Evolutionary conservation across 1,140 invertebrate species (phyloP).

Genomic region (Hycleus phaleratus): DNA sequence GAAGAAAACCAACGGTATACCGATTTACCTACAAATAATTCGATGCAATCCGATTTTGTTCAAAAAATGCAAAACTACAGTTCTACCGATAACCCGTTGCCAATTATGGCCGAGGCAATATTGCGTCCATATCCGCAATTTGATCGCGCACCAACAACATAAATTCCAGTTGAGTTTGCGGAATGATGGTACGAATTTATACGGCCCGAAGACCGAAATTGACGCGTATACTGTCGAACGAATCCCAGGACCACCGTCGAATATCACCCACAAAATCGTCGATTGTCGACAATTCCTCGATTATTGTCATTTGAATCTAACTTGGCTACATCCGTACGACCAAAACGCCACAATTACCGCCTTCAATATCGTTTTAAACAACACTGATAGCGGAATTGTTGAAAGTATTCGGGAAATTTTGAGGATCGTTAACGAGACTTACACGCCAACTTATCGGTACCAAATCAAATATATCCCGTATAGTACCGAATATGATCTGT

Average conservation of each 20-base stretch:
- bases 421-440: slow-evolving; percentile 19
- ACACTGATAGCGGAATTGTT: slow-evolving; percentile 18
- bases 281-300: slow-evolving; percentile 22
- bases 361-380: slow-evolving; percentile 30
- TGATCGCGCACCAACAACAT: slow-evolving; percentile 24
- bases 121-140: slow-evolving; percentile 20
- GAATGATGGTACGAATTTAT: slow-evolving; percentile 21
- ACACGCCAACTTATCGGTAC: slow-evolving; percentile 23
- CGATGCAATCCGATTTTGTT: slow-evolving; percentile 23
- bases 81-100: slow-evolving; percentile 17
- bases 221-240: slow-evolving; percentile 17
- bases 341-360: slow-evolving; percentile 27
- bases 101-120: slow-evolving; percentile 25
- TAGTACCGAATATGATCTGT: slow-evolving; percentile 23
- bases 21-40: slow-evolving; percentile 17
- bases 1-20: slow-evolving; percentile 17
- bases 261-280: slow-evolving; percentile 27
- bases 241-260: slow-evolving; percentile 26
- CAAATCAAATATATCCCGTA: slow-evolving; percentile 31
- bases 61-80: slow-evolving; percentile 23
- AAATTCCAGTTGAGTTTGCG: slow-evolving; percentile 24
- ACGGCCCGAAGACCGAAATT: slow-evolving; percentile 19
- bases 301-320: slow-evolving; percentile 30
- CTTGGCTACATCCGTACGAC: slow-evolving; percentile 27
- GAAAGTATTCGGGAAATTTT: slow-evolving; percentile 23